Base-by-base conservation (phyloP, 1,140 invertebrate genomes). In the Forficula auricularia region DNA sequence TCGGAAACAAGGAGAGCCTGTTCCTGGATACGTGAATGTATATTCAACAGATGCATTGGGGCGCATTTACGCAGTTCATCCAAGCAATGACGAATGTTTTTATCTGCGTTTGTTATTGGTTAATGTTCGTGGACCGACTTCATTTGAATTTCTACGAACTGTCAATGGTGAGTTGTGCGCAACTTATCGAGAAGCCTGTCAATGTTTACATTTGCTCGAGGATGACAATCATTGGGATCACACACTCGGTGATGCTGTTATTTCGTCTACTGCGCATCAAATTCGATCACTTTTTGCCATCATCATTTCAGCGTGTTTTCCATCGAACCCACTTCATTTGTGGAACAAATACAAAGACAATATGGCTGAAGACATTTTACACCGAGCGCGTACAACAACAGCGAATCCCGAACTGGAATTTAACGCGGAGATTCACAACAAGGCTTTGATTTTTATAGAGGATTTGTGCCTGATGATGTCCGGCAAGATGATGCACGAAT, bases 201-300 rank as follows among this genome's bases (percentile, higher is more conserved):
- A 54, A 50, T 49, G 27, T 53, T 47, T 52, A 30, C 48, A 53
- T 40, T 52, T 66, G 38, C 48, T 64, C 7, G 54, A 61, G 49
- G 52, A 63, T 47, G 58, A 64, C 43, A 44, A 51, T 34, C 54
- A 61, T 19, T 61, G n/a, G 60, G 59, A 54, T 4, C 32, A 40
- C 41, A 50, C 52, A 45, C 48, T 65, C 48, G 50, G 43, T 30
- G 56, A 57, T 51, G 53, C 57, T n/a, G n/a, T n/a, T n/a, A n/a
- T n/a, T 37, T 43, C 46, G 9, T 51, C 45, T 43, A 42, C 53
- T 42, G 40, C 51, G 44, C 37, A 30, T 51, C 55, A 58, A 50
- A 43, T 53, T 15, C 54, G 65, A 54, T 56, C n/a, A n/a, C n/a
- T 63, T 51, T 63, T 66, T 53, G 55, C 55, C 22, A 60, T 61